These are phyloP conservation scores for rabbit (Oryctolagus cuniculus) DNA, from an alignment of 2,113 vertebrate genomes.

Conservation along the genomic window DNA sequence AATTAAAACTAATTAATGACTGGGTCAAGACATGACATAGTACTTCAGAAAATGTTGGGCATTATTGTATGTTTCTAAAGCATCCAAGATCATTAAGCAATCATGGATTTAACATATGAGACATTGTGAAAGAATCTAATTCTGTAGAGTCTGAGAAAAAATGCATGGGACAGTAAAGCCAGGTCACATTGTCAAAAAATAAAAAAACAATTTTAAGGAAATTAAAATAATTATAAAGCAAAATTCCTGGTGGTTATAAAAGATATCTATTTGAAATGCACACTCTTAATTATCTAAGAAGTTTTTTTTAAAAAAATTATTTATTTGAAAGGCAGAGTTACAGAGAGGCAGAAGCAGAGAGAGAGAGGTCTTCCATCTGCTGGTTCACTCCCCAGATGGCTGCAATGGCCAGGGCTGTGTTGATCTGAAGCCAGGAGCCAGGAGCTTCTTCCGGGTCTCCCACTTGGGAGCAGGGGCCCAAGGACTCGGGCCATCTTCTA, in stretches of 20 bases:
- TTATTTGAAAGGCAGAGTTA: no score
- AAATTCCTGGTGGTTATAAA: background rate
- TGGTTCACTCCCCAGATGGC: no score
- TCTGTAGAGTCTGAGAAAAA: slow-evolving; percentile 29
- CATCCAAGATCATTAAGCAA: slow-evolving; percentile 10
- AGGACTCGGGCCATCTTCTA: no score
- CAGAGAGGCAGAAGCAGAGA: no score
- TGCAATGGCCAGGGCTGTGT: no score
- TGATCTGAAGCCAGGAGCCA: no score
- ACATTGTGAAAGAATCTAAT: slow-evolving; percentile 23
- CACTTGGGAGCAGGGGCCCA: no score
- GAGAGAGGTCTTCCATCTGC: no score
- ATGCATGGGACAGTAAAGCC: background rate
- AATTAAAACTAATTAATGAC: slow-evolving; percentile 56
- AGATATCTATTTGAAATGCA: slow-evolving; percentile 41
- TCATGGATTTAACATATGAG: background rate
- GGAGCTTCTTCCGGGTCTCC: no score
- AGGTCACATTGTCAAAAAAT: slow-evolving; percentile 4
- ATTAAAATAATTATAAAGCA: slow-evolving; percentile 55
- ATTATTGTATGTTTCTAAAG: slow-evolving; percentile 29
- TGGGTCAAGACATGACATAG: background rate
- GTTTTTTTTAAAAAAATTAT: no score
- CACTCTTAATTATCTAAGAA: background rate
- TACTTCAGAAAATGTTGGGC: slow-evolving; percentile 32
- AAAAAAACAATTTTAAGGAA: background rate